Percentiles rank a stretch among this genome's conserved stretches.
phyloP scores from a whole-genome alignment of 1,140 invertebrate genomes.

The Asbolus verrucosus region DNA sequence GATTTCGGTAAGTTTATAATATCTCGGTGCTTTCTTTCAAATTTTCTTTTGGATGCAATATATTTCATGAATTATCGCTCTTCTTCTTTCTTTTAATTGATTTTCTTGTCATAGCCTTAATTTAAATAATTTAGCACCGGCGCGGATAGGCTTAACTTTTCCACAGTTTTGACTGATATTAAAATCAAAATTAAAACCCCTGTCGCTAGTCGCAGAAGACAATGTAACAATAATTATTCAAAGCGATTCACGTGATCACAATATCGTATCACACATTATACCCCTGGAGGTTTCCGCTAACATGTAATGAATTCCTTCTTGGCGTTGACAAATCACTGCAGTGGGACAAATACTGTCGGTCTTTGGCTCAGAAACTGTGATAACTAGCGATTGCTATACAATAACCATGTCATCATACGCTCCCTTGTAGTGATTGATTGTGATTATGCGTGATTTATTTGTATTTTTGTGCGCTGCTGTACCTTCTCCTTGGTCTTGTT shows the following conservation, averaged over 20 bases:
- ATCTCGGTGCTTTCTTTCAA: not conserved
- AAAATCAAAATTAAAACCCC: constrained; percentile 32
- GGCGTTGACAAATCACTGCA: constrained; percentile 60
- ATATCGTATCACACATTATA: constrained; percentile 52
- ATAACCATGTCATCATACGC: constrained; percentile 44
- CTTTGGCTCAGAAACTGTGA: constrained; percentile 36
- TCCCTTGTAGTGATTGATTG: constrained; percentile 43
- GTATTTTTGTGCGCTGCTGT: not conserved
- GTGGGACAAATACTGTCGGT: constrained; percentile 54
- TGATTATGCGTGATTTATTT: constrained; percentile 38
- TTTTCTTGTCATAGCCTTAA: constrained; percentile 19
- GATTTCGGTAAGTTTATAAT: not conserved
- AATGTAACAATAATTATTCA: constrained; percentile 46
- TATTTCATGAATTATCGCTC: constrained; percentile 3
- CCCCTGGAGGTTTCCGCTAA: constrained; percentile 42
- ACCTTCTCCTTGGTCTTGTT: not conserved
- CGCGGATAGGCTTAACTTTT: constrained; percentile 16
- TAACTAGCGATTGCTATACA: constrained; percentile 37
- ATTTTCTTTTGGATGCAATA: constrained; percentile 4
- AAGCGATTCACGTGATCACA: constrained; percentile 46
- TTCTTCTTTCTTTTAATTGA: constrained; percentile 20
- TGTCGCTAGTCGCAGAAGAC: constrained; percentile 21
- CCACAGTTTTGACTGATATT: constrained; percentile 17
- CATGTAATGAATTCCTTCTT: constrained; percentile 56
- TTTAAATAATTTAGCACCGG: constrained; percentile 22